Evolutionary conservation across 2,888 invertebrate genomes (phyloP).

Genomic region (Sussaba pulchella): DNA sequence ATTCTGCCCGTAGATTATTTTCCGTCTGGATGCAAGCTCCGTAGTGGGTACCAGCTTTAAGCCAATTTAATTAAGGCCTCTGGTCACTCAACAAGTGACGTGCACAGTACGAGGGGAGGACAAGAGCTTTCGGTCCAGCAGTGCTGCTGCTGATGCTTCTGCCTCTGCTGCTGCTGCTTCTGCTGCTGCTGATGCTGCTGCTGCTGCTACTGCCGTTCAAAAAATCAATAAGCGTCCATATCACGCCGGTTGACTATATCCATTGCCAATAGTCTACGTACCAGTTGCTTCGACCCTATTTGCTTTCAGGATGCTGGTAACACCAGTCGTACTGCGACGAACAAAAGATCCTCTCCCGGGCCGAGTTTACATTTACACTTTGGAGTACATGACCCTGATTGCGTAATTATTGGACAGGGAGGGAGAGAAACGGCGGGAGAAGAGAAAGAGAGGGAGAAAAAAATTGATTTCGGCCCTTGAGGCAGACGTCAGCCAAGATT

Average conservation of each 20-base stretch:
- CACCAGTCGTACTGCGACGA: background rate
- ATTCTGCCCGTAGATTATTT: slow-evolving; percentile 43
- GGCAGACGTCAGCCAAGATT: too few relatives aligned
- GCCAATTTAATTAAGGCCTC: slow-evolving; percentile 72
- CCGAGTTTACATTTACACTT: background rate
- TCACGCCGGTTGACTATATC: slow-evolving; percentile 57
- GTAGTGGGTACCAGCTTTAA: slow-evolving; percentile 68
- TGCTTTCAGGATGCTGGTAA: slow-evolving; percentile 46
- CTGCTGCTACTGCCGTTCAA: slow-evolving; percentile 58
- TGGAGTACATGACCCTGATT: background rate
- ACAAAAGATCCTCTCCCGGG: background rate
- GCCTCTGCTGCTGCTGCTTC: slow-evolving; percentile 44
- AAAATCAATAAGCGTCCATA: slow-evolving; percentile 77
- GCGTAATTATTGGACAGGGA: background rate
- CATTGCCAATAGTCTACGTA: slow-evolving; percentile 48
- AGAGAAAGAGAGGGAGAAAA: background rate
- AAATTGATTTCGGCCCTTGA: too few relatives aligned
- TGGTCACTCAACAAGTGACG: slow-evolving; percentile 67
- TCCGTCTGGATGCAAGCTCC: slow-evolving; percentile 47
- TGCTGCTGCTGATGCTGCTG: slow-evolving; percentile 13
- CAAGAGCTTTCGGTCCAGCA: slow-evolving; percentile 72
- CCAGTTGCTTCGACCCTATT: slow-evolving; percentile 67
- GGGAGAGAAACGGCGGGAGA: background rate
- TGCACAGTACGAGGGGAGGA: slow-evolving; percentile 42
- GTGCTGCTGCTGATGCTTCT: slow-evolving; percentile 58